Conservation (phyloP, 2,797 vertebrate species). For the Kryptopterus vitreolus region DNA sequence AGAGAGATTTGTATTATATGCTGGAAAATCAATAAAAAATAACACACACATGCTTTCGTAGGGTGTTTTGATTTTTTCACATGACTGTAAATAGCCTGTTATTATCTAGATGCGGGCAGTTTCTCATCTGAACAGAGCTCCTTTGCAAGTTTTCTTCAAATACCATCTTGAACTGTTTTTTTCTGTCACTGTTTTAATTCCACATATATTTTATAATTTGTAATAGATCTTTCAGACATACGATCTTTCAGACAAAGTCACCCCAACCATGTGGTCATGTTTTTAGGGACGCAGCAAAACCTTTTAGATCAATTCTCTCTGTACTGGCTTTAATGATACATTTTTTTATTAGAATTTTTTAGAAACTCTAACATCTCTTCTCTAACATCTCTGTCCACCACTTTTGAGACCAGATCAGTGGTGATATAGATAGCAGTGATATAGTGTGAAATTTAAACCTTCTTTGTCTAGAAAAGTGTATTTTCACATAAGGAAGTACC, state of each 20-base stretch:
- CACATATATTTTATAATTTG: background rate
- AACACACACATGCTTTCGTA: too few species aligned
- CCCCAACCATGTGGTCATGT: background rate
- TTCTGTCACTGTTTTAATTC: background rate
- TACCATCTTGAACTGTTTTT: background rate
- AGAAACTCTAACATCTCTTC: too few species aligned
- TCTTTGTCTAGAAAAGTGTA: background rate
- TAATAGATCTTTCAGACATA: background rate
- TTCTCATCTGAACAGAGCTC: background rate
- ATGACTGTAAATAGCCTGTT: background rate
- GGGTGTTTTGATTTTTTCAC: too few species aligned
- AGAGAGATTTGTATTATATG: too few species aligned
- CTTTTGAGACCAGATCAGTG: background rate
- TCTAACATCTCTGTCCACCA: background rate
- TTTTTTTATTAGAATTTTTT: too few species aligned
- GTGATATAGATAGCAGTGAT: too few species aligned
- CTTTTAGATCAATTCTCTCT: background rate
- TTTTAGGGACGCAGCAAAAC: background rate
- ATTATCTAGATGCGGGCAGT: background rate
- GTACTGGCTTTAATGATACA: too few species aligned
- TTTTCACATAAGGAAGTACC: background rate
- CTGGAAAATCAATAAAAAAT: too few species aligned
- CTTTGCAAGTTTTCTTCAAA: background rate
- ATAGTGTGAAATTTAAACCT: background rate
- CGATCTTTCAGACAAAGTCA: background rate